Evolutionary conservation across 1,140 invertebrate species (phyloP), one percentile per base, ranked within the genome.

Genomic region (Centruroides sculpturatus): DNA sequence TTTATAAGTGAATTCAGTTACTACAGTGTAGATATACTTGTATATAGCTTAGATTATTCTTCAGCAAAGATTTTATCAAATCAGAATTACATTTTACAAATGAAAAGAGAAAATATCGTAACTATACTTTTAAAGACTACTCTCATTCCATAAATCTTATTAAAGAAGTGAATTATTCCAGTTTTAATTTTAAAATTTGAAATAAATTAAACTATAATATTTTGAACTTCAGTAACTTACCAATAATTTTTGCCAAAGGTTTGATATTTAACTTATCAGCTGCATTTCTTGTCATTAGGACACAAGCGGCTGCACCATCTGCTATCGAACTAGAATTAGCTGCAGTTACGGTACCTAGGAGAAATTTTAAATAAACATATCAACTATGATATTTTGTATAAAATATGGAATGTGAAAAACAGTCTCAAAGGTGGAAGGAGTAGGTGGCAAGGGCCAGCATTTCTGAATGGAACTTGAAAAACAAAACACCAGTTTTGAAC

Each of bases 281-380:
- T 47, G 83, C 83, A 53, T 85, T 78, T 49, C 79, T 78, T 55
- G 85, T 91, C 76, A 89, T 89, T 47, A 99, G 73, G 35, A 99
- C 80, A 55, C 93, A 75, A 56, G 95, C 94, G 57, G 92, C 87
- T 54, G 92, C 96, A 46, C 95, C 97, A 77, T 99, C 97, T 73
- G 97, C 98, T 59, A 99, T 76, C 0, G 92, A 96, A 10, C 94
- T 98, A 8, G 97, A 92, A 82, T 99, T 99, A 54, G 92, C 97
- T 51, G 96, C 96, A 7, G 97, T 99, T 1, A 99, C 87, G 12
- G 95, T 98, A 4, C 96, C 96, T 73, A 68, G n/a, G 58, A 55
- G 47, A 64, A 53, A 62, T 41, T 23, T 23, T 23, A 23, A 23
- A 23, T 23, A 23, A 23, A 23, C 23, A 23, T 23, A 23, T 23